Base-by-base conservation (phyloP, 2,888 invertebrate genomes). In the Sesia apiformis region DNA sequence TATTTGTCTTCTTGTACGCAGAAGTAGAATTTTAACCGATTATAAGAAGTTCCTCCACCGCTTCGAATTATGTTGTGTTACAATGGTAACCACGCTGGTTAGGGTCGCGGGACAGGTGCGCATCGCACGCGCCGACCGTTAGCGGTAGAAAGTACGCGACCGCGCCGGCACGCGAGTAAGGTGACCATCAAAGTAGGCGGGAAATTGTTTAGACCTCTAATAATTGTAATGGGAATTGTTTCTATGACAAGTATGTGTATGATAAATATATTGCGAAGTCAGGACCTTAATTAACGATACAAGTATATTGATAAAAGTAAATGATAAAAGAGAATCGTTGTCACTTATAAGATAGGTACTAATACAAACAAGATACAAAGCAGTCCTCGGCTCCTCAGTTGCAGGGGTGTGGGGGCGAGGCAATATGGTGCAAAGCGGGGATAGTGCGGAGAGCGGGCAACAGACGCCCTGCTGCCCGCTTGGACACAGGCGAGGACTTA, bases 91-190 rank as follows among this genome's bases (percentile, higher is more conserved):
- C 75, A 75, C 74, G 60, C 65, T 62, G 66, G 69, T 68, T 65
- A 72, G 78, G 84, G 81, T 81, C 81, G 76, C 74, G 74, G 69
- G 87, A 86, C 88, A 88, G 89, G 88, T 88, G 88, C 76, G 60
- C 59, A 67, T 78, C 83, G 88, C 88, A 88, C 88, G 88, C 87
- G 88, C 77, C 87, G 82, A 88, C 89, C 89, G 88, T 88, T 89
- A 88, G 83, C 82, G 74, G 85, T 88, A 88, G 88, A 89, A 89
- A 89, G 89, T 86, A 80, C 86, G 88, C 86, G 81, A 83, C 81
- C 84, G 84, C 85, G 74, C 72, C 73, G 84, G 86, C 89, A 88
- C 86, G 89, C 89, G 81, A 87, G 66, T 81, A 72, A 69, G 72
- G 74, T 73, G 72, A 58, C 84, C 65, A 70, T 23, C 23, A 23